phyloP scores from a whole-genome alignment of 2,888 invertebrate genomes.

The Kryphioiulus occultus region DNA sequence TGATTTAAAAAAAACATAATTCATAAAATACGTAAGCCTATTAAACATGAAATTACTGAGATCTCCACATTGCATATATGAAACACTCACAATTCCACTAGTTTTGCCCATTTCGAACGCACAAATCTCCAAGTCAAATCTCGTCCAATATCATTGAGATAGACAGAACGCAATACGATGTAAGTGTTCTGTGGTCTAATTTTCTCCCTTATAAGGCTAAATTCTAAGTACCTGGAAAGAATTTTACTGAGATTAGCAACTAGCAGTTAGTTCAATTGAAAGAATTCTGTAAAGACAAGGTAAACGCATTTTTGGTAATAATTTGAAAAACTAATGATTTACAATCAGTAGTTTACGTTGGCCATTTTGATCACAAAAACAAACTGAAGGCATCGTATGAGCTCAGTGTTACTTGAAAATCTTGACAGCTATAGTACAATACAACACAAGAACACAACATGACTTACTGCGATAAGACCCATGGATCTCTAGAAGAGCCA shows the following conservation, averaged over 20 bases:
- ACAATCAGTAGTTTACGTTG: too few species aligned
- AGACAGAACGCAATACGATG: slow-evolving; percentile 75
- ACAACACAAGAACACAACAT: slow-evolving; percentile 58
- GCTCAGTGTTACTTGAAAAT: too few species aligned
- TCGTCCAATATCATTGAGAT: slow-evolving; percentile 73
- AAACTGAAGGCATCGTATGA: too few species aligned
- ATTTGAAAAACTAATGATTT: too few species aligned
- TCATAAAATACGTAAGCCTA: neutral
- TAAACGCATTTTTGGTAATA: too few species aligned
- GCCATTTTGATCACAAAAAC: too few species aligned
- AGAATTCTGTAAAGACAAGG: slow-evolving; percentile 33
- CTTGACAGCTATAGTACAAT: too few species aligned
- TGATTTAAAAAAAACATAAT: slow-evolving; percentile 4
- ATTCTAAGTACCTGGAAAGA: slow-evolving; percentile 72
- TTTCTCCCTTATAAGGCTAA: slow-evolving; percentile 74
- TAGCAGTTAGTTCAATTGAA: neutral
- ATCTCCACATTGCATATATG: neutral
- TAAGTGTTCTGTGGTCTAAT: slow-evolving; percentile 76
- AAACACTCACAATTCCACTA: slow-evolving; percentile 63
- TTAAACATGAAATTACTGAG: neutral
- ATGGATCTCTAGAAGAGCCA: slow-evolving; percentile 59
- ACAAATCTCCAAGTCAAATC: slow-evolving; percentile 78
- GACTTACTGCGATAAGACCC: slow-evolving; percentile 59
- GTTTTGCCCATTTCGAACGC: slow-evolving; percentile 73
- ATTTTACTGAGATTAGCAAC: neutral